Conservation (phyloP, 2,797 vertebrate species). For the Karalla daura region DNA sequence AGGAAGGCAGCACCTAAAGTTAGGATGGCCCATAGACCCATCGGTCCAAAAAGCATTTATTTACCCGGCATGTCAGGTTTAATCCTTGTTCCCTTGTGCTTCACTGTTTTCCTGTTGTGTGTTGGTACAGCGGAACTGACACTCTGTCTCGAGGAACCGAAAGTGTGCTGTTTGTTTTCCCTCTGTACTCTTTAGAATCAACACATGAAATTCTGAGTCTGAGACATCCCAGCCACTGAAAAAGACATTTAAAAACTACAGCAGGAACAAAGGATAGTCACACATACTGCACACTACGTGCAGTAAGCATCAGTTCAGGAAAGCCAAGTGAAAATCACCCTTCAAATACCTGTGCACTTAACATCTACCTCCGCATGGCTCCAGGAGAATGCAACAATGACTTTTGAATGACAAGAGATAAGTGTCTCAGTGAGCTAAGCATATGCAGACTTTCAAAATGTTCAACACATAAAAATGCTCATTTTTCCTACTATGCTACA, state of each 20-base stretch:
- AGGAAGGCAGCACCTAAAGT: constrained; percentile 68
- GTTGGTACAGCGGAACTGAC: background rate
- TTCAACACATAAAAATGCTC: no score
- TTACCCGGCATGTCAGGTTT: constrained; percentile 9
- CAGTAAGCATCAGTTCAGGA: background rate
- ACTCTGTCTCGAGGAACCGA: background rate
- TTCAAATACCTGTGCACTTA: background rate
- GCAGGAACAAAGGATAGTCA: constrained; percentile 16
- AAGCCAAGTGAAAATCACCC: constrained; percentile 4
- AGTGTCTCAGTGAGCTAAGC: background rate
- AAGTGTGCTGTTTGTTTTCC: constrained; percentile 39
- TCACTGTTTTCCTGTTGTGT: background rate
- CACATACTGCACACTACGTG: background rate
- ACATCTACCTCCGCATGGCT: background rate
- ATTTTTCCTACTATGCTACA: no score
- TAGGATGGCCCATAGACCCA: constrained; percentile 67
- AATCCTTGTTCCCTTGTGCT: constrained; percentile 6
- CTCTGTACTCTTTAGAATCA: constrained; percentile 67
- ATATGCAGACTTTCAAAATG: background rate
- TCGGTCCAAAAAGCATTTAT: constrained; percentile 65
- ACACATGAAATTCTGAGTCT: no score
- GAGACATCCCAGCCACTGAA: constrained; percentile 36
- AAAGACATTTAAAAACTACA: constrained; percentile 29
- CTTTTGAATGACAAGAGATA: background rate
- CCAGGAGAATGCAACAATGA: background rate